These are phyloP conservation scores for Aphaenogaster floridana DNA, from an alignment of 1,140 invertebrate genomes.

Conservation along the genomic window DNA sequence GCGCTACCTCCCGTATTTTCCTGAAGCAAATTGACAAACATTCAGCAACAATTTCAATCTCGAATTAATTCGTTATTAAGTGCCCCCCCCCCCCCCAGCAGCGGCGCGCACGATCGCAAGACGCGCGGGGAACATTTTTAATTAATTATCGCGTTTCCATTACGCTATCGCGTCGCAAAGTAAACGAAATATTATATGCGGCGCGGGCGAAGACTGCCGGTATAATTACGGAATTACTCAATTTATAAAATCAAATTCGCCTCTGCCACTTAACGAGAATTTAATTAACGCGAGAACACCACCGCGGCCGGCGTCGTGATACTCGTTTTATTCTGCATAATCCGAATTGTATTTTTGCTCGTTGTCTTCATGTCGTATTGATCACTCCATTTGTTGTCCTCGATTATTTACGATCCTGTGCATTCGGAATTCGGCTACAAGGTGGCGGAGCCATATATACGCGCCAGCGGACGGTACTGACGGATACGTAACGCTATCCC, in stretches of 20 bases:
- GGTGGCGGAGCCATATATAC: constrained; percentile 40
- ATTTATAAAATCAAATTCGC: not conserved
- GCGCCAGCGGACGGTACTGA: constrained; percentile 42
- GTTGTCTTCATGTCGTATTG: not conserved
- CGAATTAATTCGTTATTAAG: constrained; percentile 38
- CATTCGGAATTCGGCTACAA: constrained; percentile 10
- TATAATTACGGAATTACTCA: constrained; percentile 19
- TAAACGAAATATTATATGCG: not conserved
- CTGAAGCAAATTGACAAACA: constrained; percentile 32
- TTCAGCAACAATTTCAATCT: constrained; percentile 47
- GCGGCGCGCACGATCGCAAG: not conserved
- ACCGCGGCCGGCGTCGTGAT: too few species aligned
- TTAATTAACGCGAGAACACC: constrained; percentile 1
- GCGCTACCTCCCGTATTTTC: constrained; percentile 6
- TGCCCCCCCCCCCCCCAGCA: not conserved
- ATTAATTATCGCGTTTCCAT: constrained; percentile 40
- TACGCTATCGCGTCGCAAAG: not conserved
- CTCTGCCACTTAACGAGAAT: not conserved
- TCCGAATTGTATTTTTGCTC: not conserved
- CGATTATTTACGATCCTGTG: constrained; percentile 32
- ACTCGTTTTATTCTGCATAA: not conserved
- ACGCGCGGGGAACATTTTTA: constrained; percentile 31
- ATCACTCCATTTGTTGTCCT: constrained; percentile 18
- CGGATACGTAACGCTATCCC: constrained; percentile 56
- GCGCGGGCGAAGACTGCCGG: too few species aligned